phyloP scores from a whole-genome alignment of 2,113 vertebrate genomes.

The Cheirogaleus medius region DNA sequence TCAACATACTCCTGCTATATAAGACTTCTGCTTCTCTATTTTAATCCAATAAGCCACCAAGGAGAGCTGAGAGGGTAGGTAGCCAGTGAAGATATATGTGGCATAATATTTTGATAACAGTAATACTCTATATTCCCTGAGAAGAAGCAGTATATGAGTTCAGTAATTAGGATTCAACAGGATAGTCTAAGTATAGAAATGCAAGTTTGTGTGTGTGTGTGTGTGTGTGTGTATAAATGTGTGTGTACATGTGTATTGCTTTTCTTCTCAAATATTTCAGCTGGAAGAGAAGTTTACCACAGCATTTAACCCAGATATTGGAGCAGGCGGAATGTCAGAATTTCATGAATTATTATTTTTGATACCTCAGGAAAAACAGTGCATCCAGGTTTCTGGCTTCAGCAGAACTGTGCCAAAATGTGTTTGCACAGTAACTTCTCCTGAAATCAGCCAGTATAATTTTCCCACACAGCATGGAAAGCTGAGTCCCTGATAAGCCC shows the following conservation, averaged over 20 bases:
- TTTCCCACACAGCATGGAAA: not conserved
- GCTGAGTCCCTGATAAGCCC: not conserved
- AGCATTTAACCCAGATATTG: constrained; percentile 7
- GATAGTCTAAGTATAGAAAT: not conserved
- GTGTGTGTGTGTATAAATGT: not conserved
- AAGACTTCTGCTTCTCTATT: not conserved
- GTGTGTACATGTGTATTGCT: not conserved
- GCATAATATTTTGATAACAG: constrained; percentile 10
- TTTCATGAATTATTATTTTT: constrained; percentile 57
- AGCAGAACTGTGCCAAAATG: constrained; percentile 43
- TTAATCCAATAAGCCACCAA: constrained; percentile 26
- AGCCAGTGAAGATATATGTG: not conserved
- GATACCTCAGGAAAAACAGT: constrained; percentile 21
- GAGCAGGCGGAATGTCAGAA: not conserved
- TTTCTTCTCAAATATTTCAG: constrained; percentile 44
- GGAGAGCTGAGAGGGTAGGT: not conserved
- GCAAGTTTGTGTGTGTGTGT: not conserved
- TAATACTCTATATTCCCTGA: constrained; percentile 10
- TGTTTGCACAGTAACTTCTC: constrained; percentile 49
- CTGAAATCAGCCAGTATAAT: constrained; percentile 25
- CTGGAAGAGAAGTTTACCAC: not conserved
- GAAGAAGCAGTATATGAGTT: not conserved
- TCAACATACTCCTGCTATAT: constrained; percentile 39
- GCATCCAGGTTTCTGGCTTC: not conserved
- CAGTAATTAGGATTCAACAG: constrained; percentile 23